Evolutionary conservation across 2,797 vertebrate genomes (phyloP).

Genomic region (Macropus fuliginosus): DNA sequence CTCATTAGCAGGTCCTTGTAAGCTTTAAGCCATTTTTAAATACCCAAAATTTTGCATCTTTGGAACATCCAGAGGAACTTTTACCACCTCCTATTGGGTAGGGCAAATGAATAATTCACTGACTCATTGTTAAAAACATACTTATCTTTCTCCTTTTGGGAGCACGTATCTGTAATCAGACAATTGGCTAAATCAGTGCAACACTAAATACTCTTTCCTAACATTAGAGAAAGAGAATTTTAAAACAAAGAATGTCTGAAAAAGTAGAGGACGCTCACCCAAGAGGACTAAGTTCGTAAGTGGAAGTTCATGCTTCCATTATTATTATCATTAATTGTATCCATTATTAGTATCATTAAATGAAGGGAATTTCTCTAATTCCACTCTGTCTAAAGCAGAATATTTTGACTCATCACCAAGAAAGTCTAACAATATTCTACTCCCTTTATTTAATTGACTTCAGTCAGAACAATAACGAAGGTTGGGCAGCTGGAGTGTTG

Average conservation of each 20-base stretch:
- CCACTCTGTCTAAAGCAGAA: background rate
- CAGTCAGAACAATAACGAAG: background rate
- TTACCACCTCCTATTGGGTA: background rate
- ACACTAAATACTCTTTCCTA: background rate
- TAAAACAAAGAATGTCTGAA: background rate
- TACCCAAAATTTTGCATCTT: background rate
- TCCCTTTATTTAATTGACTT: background rate
- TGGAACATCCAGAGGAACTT: background rate
- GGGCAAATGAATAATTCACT: background rate
- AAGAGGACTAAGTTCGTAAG: background rate
- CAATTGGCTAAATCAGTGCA: background rate
- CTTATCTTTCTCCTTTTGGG: background rate
- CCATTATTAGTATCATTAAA: too few relatives aligned
- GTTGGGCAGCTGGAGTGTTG: background rate
- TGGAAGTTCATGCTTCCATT: too few relatives aligned
- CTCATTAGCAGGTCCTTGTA: background rate
- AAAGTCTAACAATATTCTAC: background rate
- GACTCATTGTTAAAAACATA: background rate
- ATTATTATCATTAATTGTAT: too few relatives aligned
- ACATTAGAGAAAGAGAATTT: background rate
- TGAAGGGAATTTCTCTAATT: background rate
- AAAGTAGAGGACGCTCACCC: background rate
- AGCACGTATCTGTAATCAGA: background rate
- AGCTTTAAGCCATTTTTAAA: slow-evolving; percentile 13
- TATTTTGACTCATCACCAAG: accelerated